Conservation (phyloP, 2,888 invertebrate genomes). For the Harmothoe impar region DNA sequence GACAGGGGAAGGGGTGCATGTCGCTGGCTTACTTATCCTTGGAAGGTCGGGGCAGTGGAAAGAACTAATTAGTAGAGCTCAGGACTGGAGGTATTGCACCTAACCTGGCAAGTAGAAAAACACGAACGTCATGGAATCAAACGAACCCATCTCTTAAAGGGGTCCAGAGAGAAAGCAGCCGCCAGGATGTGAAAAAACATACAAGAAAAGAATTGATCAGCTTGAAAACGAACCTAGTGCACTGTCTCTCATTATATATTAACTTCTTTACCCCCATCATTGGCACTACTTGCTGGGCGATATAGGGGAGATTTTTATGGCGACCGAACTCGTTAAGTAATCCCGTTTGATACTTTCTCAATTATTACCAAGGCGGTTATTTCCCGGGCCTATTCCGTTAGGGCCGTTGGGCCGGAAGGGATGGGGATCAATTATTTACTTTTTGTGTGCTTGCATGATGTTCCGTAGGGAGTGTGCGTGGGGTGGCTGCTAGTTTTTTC, state of each 20-base stretch:
- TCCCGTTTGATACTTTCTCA: not conserved
- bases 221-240: constrained; percentile 18
- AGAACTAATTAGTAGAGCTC: not conserved
- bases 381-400: not conserved
- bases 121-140: not conserved
- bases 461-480: not conserved
- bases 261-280: not conserved
- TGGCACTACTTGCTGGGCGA: not conserved
- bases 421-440: constrained; percentile 11
- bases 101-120: not conserved
- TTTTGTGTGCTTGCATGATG: constrained; percentile 18
- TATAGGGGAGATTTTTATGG: not conserved
- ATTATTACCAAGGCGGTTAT: not conserved
- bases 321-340: not conserved
- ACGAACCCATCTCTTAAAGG: not conserved
- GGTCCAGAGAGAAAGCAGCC: not conserved
- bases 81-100: not conserved
- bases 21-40: not conserved
- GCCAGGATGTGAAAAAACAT: not conserved
- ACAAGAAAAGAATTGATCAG: not conserved
- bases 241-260: constrained; percentile 25
- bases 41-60: not conserved
- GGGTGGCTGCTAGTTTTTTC: not conserved
- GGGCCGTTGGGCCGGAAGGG: not conserved
- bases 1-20: not conserved